Conservation (phyloP, 2,797 vertebrate species). For the Echeneis naucrates region DNA sequence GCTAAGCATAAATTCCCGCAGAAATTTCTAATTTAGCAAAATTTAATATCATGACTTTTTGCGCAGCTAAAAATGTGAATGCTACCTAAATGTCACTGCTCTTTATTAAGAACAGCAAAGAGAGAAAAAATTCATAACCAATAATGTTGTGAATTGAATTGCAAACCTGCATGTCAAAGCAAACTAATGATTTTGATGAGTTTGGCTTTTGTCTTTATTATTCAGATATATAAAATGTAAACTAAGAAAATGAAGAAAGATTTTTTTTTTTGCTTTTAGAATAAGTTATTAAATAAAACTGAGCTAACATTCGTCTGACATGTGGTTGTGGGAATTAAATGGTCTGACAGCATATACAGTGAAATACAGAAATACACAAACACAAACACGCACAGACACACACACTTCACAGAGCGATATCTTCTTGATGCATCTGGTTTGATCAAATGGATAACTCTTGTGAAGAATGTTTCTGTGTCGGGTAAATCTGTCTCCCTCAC, state of each 20-base stretch:
- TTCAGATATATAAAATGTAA: not conserved
- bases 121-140: not conserved
- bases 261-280: not conserved
- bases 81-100: not conserved
- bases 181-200: no score
- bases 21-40: no score
- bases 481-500: slow-evolving; percentile 38
- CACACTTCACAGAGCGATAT: slow-evolving; percentile 61
- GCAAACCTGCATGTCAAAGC: not conserved
- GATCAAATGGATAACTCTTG: slow-evolving; percentile 55
- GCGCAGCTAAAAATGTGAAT: no score
- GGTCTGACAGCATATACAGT: slow-evolving; percentile 13
- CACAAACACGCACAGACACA: slow-evolving; percentile 8
- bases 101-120: not conserved
- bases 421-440: slow-evolving; percentile 70
- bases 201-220: not conserved
- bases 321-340: slow-evolving; percentile 15
- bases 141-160: not conserved
- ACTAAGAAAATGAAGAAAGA: no score
- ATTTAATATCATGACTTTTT: no score
- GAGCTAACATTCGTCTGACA: slow-evolving; percentile 11
- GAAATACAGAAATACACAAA: no score
- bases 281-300: not conserved
- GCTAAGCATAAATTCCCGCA: no score
- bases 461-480: slow-evolving; percentile 44